Base-by-base conservation (phyloP, 2,113 vertebrate species). In the Mobula birostris region DNA sequence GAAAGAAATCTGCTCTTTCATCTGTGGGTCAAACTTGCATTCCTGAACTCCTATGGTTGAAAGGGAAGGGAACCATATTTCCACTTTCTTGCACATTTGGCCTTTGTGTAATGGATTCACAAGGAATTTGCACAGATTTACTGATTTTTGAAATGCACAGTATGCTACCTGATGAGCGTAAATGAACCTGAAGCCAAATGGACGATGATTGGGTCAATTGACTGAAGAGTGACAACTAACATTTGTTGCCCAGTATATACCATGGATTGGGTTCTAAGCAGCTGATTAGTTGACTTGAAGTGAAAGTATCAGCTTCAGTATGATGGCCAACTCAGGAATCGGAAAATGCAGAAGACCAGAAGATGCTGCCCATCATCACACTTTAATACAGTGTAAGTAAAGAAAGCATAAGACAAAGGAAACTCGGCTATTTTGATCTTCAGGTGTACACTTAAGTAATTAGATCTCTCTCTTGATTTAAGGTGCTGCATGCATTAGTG, bases 361-460 rank as follows among this genome's bases (percentile, higher is more conserved):
- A 66, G 85, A 90, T 17, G 29, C 85, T 66, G 61, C 85, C 32
- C 85, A 90, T 90, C 85, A 15, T n/a, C 77, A 90, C 61, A 32
- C 29, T 90, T 90, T 90, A 66, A 66, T 90, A 90, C 85, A 90
- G 61, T 90, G 85, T 90, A 90, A 90, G 85, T 90, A 90, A 66
- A 90, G 85, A 90, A 90, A 90, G 61, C 29, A n/a, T 90, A 90
- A 68, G 85, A 90, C 61, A 90, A 90, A 90, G 85, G 85, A 90
- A 68, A 90, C 61, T 32, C 85, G 66, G 63, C 85, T 90, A 90
- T 90, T 74, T 74, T 90, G 66, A 63, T 66, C 85, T 68, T 32
- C 85, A 90, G 85, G 61, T 66, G 61, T 66, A 63, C 66, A 32
- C 85, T n/a, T 63, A 90, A 90, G 66, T 17, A 90, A 32, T 90